A percentile compares a stretch with the other conserved stretches of the same genome.
Evolutionary conservation across 2,113 vertebrate species (phyloP).

Genomic region (Steatornis caripensis): DNA sequence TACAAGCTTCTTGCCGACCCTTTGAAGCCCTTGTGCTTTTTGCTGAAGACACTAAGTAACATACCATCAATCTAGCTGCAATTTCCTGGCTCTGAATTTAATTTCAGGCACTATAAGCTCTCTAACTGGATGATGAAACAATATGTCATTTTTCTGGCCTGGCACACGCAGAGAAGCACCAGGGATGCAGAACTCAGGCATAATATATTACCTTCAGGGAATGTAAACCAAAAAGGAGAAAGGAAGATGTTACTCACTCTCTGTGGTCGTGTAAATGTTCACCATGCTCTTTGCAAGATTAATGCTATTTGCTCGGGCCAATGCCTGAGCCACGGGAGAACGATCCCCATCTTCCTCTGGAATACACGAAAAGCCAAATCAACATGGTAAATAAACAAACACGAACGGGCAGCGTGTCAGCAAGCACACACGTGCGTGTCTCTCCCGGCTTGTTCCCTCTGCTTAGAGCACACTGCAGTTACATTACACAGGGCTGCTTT

Average conservation of each 20-base stretch:
- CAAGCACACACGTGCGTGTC: rapidly evolving
- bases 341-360: conserved; percentile 45
- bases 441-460: neutral
- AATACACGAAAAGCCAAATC: conserved; percentile 45
- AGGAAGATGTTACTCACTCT: conserved; percentile 63
- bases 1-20: neutral
- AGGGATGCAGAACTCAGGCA: neutral
- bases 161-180: neutral
- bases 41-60: neutral
- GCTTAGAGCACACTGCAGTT: neutral
- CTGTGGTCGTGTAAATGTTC: conserved; percentile 70
- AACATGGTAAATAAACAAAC: neutral
- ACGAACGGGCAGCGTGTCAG: neutral
- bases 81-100: conserved; percentile 25
- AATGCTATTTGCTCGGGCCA: conserved; percentile 28
- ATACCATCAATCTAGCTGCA: neutral
- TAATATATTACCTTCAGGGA: neutral
- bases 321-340: conserved; percentile 11
- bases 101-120: conserved; percentile 21
- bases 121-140: conserved; percentile 38
- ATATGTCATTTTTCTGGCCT: neutral
- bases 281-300: conserved; percentile 71
- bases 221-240: neutral
- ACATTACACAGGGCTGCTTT: neutral
- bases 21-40: neutral